Conservation (phyloP, 2,888 invertebrate genomes). For the Geotrupes spiniger region DNA sequence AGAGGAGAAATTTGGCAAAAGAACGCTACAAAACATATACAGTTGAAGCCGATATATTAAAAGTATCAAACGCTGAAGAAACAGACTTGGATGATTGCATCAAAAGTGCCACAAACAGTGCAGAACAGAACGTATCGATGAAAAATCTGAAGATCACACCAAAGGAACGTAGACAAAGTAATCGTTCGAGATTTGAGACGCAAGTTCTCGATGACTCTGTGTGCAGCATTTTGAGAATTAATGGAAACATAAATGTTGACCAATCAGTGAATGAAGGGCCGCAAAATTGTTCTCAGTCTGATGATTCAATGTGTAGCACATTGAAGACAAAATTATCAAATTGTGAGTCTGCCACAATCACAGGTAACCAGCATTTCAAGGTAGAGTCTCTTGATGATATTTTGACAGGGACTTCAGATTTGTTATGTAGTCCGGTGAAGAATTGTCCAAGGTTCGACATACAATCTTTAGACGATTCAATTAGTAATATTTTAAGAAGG, state of each 20-base stretch:
- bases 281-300: neutral
- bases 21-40: constrained; percentile 83
- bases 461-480: constrained; percentile 50
- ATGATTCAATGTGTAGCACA: too few species aligned
- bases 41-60: constrained; percentile 62
- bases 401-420: too few species aligned
- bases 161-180: constrained; percentile 64
- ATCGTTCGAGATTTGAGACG: constrained; percentile 69
- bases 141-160: constrained; percentile 54
- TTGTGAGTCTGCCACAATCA: neutral
- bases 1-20: constrained; percentile 69
- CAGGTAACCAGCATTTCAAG: constrained; percentile 22
- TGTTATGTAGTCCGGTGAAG: too few species aligned
- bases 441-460: constrained; percentile 68
- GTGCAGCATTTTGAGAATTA: constrained; percentile 39
- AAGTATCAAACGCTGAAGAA: constrained; percentile 40
- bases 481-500: constrained; percentile 13
- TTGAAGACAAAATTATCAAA: neutral
- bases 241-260: too few species aligned
- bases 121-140: constrained; percentile 22
- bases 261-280: neutral
- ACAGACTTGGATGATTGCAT: neutral
- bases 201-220: constrained; percentile 51
- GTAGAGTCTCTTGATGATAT: too few species aligned
- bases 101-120: neutral